Base-by-base conservation (phyloP, 2,888 invertebrate species). In the Yponomeuta sedellus region DNA sequence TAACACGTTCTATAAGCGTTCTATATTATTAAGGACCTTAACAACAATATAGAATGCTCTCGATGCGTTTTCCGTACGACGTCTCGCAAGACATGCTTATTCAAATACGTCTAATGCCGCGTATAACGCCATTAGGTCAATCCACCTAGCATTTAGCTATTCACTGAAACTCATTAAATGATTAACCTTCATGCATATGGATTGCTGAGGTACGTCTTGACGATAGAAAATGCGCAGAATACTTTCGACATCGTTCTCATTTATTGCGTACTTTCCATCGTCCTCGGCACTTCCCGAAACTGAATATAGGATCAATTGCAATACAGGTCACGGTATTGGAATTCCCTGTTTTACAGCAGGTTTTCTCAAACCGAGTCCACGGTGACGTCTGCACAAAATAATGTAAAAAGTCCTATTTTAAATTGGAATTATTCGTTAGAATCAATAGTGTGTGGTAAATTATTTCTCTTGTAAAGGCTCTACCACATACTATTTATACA, bases 81-180 rank as follows among this genome's bases (percentile, higher is more conserved):
- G 44, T 52, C 44, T 52, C 10, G 44, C 12, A 12, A 52, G 16
- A 52, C 16, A 3, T 52, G 16, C 44, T 16, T 16, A 52, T 52
- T 52, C 12, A 52, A 52, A 52, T 52, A 16, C 16, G 44, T 52
- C 44, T 52, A 16, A 22, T 62, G 40, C 5, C 44, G 39, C 19
- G 61, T n/a, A n/a, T 11, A 44, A 10, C 63, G 58, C 65, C 59
- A 58, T 65, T 39, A 19, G 58, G 58, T 58, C 82, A 81, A 74
- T 71, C 73, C 69, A 74, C 77, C 81, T 77, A 81, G 83, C 83
- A 85, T 82, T 81, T 75, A 16, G 16, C 44, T 52, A 85, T 64
- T 64, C 64, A 44, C 78, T 71, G 70, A 66, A 70, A 73, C 80
- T 77, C 80, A 81, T 82, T 82, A 76, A n/a, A 79, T 70, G 75